These are phyloP conservation scores for Tiliqua scincoides DNA, from an alignment of 2,113 vertebrate species.

Conservation along the genomic window DNA sequence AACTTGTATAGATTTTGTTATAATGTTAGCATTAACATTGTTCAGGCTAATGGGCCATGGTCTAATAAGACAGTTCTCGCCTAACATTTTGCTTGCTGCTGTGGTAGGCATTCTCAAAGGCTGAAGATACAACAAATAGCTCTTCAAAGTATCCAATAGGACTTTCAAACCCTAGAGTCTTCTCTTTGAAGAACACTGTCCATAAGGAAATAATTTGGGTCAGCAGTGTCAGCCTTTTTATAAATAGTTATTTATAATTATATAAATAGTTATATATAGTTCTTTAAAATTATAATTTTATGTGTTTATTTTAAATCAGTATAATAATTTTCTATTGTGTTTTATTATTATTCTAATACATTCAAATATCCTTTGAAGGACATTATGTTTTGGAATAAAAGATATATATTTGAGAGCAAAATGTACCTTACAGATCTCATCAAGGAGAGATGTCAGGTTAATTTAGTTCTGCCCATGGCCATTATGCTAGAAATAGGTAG, in stretches of 20 bases:
- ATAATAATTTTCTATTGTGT: not conserved
- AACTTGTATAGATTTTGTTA: too few relatives aligned
- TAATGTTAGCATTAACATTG: too few relatives aligned
- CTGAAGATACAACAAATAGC: too few relatives aligned
- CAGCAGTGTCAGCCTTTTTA: not conserved
- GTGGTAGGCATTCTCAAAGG: too few relatives aligned
- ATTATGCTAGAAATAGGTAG: not conserved
- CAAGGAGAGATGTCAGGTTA: slow-evolving; percentile 5
- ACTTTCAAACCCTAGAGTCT: too few relatives aligned
- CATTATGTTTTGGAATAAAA: not conserved
- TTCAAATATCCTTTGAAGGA: not conserved
- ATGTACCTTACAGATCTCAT: not conserved
- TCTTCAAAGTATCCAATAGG: too few relatives aligned
- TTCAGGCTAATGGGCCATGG: too few relatives aligned
- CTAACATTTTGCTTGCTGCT: too few relatives aligned
- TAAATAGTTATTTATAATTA: not conserved
- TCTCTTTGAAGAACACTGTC: not conserved
- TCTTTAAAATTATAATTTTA: not conserved
- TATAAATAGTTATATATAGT: not conserved
- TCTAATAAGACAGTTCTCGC: too few relatives aligned
- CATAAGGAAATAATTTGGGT: not conserved
- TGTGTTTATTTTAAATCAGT: not conserved
- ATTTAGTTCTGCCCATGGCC: not conserved
- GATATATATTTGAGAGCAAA: not conserved
- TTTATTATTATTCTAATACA: not conserved